Conservation (phyloP, 2,113 vertebrate species). For the Podilymbus podiceps region DNA sequence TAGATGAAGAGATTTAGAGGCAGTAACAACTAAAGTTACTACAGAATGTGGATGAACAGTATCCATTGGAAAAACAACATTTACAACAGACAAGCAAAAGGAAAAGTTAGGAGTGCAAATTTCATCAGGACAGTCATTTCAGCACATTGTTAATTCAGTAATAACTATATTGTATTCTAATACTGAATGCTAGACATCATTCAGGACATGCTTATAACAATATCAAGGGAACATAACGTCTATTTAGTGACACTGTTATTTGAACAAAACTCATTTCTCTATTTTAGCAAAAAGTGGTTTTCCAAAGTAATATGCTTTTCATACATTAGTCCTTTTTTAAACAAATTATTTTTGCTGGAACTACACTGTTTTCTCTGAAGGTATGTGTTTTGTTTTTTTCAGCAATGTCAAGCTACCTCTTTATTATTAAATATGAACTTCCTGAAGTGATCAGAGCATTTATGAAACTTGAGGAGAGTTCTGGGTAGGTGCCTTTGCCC, state of each 20-base stretch:
- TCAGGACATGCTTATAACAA: neutral
- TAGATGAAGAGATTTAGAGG: neutral
- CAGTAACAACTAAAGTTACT: neutral
- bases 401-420: slow-evolving; percentile 99
- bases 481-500: slow-evolving; percentile 79
- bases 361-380: neutral
- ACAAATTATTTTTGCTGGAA: neutral
- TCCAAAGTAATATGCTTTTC: neutral
- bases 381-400: slow-evolving; percentile 34
- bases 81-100: neutral
- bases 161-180: neutral
- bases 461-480: slow-evolving; percentile 85
- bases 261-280: neutral
- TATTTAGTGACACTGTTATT: neutral
- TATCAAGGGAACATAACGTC: neutral
- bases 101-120: neutral
- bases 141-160: neutral
- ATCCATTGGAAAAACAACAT: neutral
- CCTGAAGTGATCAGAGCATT: slow-evolving; percentile 94
- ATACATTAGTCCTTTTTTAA: neutral
- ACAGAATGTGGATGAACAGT: neutral
- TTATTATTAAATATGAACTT: slow-evolving; percentile 98
- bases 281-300: neutral
- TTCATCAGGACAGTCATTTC: neutral
- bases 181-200: neutral